Evolutionary conservation across 92 coral and sea anemone species (phyloP), one percentile per base, ranked within the genome.

Genomic region (Diadumene lineata): DNA sequence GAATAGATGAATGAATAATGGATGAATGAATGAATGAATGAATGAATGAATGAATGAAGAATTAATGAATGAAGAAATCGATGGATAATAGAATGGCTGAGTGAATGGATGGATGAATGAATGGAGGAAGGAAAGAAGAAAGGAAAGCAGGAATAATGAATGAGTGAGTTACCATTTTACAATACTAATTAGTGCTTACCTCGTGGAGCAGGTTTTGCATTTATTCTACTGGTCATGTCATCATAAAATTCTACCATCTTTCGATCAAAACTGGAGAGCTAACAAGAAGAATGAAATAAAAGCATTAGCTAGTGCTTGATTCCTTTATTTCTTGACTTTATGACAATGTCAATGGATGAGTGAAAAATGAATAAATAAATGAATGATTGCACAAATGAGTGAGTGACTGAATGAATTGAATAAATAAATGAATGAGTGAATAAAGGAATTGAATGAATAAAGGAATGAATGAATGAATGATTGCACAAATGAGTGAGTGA

Each of bases 201-300:
- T 84, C 78, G 84, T 8, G 86, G 64, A 11, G 87, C 71, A 7
- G 77, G 58, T 33, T 65, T 68, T 55, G 75, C 86, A n/a, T 56
- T 60, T 25, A 87, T 75, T 69, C 86, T 88, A 61, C 92, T 91
- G 79, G 89, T 80, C 68, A 91, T 70, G 74, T 91, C 97, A 60
- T 87, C 92, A 64, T 87, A 87, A 1, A 91, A 74, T 67, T 91
- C 97, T 48, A 91, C 73, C 11, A 91, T 84, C 67, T 91, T 91
- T 46, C 97, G 69, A 74, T 91, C 97, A 69, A 87, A 76, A 43
- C 72, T 81, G 43, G 90, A 77, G 65, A 91, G 87, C 97, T 91
- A 72, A 50, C 34, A 83, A 72, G 22, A 43, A 38, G 1, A 30
- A 34, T 16, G 31, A 9, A 26, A 11, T 51, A 27, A 43, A 50